Evolutionary conservation across 2,797 vertebrate genomes (phyloP), one percentile per base, ranked within the genome.

Genomic region (Adelosebastes latens): DNA sequence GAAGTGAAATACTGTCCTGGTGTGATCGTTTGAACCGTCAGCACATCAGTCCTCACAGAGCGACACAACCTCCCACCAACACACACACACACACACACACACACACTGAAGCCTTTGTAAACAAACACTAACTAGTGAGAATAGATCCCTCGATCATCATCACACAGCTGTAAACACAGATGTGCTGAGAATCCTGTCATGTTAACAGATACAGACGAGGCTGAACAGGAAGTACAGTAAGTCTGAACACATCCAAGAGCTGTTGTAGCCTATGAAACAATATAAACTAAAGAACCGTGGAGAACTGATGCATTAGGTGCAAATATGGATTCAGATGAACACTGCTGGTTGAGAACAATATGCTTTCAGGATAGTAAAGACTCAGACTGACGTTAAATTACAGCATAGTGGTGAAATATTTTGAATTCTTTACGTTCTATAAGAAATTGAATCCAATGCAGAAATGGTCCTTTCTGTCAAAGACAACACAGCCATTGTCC

Each of bases 401-500:
- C 72, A 77, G 65, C 87, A 82, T 32, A 46, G 56, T 16, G 31
- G 75, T 58, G 78, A 87, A 24, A 93, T 92, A 69, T 90, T 87
- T 82, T 56, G 77, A 91, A 93, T 93, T 92, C 86, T 87, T 93
- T 77, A 46, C 56, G 71, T 81, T 74, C 80, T 36, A 89, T 56
- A 81, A 80, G 93, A 95, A 93, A 93, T 83, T 85, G 83, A 94
- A 94, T 89, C 89, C 86, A 85, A 91, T 77, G 79, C 86, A 93
- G 89, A 94, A 94, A 93, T 88, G 82, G 82, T 91, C 93, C 89
- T 88, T 90, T 95, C 82, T 83, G 80, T 93, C 82, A 77, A 68
- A 91, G 86, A 96, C 95, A 96, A 96, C 84, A 91, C 89, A 59
- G 78, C 92, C 92, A 95, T 95, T 96, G 96, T 96, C 88, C 93